Evolutionary conservation across 2,888 invertebrate species (phyloP).

Genomic region (Campoletis raptor): DNA sequence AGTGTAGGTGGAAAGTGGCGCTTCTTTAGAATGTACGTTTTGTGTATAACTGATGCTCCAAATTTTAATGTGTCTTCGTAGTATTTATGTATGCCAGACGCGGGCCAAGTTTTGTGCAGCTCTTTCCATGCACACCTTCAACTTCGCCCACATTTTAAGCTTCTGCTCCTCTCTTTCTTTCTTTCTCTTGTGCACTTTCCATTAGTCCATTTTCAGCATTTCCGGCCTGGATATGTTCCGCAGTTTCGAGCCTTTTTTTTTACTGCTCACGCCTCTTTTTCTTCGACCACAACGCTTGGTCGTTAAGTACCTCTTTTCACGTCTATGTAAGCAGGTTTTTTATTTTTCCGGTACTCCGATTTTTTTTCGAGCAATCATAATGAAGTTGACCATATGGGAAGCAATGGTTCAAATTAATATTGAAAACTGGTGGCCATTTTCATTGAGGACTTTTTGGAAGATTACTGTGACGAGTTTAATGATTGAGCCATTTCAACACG

Average conservation of each 20-base stretch:
- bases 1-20: slow-evolving; percentile 13
- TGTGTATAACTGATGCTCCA: slow-evolving; percentile 64
- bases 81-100: slow-evolving; percentile 78
- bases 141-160: slow-evolving; percentile 62
- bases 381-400: not conserved
- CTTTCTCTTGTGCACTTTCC: slow-evolving; percentile 37
- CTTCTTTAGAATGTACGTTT: slow-evolving; percentile 60
- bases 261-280: slow-evolving; percentile 12
- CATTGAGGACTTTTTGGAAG: not conserved
- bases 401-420: not conserved
- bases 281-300: not conserved
- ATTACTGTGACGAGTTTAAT: not conserved
- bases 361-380: not conserved
- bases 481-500: not conserved
- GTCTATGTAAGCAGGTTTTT: not conserved
- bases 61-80: slow-evolving; percentile 73
- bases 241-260: not conserved
- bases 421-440: not conserved
- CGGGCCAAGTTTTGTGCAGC: slow-evolving; percentile 79
- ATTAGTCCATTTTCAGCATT: slow-evolving; percentile 25
- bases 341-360: not conserved
- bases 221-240: slow-evolving; percentile 20
- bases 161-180: not conserved
- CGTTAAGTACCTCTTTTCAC: not conserved
- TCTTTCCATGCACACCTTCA: slow-evolving; percentile 36